Evolutionary conservation across 1,140 invertebrate genomes (phyloP), one percentile per base, ranked within the genome.

Genomic region (Scaptomyza montana): DNA sequence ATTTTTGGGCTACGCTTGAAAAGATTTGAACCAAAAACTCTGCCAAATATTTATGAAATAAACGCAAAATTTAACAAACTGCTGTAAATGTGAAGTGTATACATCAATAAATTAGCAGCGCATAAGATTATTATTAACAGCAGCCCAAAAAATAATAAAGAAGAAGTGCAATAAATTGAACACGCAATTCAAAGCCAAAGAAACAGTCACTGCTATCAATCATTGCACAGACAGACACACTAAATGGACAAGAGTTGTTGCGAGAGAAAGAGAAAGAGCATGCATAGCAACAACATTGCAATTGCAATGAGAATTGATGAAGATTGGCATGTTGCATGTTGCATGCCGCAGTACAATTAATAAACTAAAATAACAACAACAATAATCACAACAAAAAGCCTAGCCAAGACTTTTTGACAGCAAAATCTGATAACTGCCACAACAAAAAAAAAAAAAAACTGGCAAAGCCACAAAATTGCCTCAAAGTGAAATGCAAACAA

Each of bases 401-500:
- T 68, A 68, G 63, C 25, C 50, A 19, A 70, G 82, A 54, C 54
- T 72, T 65, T 68, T 73, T 68, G 70, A 73, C 70, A 68, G 69
- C 41, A 13, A 36, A 36, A 72, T 43, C 41, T 67, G 69, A 67
- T 67, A 72, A 67, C 54, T 59, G 63, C 46, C 62, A 46, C 53
- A 49, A 33, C 41, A 41, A 39, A 46, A 53, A 53, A 36, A 53
- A 36, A 63, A 30, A 62, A 41, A 12, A 41, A 33, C 12, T 5
- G 10, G 50, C 12, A 47, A 25, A 25, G 21, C 64, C 56, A 65
- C 39, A 54, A 79, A 60, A 72, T 70, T 75, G 72, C 72, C 73
- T 54, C 71, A 84, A 86, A 86, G 82, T 86, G 84, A 86, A 86
- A 86, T 87, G 78, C 78, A 82, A 82, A 63, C 55, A 74, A 61